A percentile compares a stretch with the other conserved stretches of the same genome.
Evolutionary conservation across 2,113 vertebrate genomes (phyloP).

Genomic region (Leuciscus idus): DNA sequence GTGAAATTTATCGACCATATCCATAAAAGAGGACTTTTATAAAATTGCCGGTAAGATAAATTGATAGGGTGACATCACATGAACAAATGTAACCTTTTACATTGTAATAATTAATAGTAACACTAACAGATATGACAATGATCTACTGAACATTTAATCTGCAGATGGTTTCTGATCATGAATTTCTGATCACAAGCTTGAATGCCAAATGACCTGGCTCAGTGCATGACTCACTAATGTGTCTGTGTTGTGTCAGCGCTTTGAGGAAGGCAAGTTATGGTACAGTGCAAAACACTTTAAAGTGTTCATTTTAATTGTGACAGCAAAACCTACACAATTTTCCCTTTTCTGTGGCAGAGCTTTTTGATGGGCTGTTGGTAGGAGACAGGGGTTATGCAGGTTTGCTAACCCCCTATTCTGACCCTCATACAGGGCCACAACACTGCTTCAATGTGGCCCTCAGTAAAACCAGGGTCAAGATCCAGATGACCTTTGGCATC

Average conservation of each 20-base stretch:
- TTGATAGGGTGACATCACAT: no score
- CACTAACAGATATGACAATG: neutral
- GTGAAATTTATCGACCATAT: no score
- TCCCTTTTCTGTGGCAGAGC: neutral
- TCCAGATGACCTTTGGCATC: constrained; percentile 33
- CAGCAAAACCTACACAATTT: neutral
- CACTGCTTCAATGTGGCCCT: constrained; percentile 1
- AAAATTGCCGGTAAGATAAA: no score
- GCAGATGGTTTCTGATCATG: neutral
- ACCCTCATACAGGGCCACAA: neutral
- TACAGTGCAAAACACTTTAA: neutral
- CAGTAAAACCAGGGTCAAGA: constrained; percentile 24
- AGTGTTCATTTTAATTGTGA: neutral
- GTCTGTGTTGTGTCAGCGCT: neutral
- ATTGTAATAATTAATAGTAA: neutral
- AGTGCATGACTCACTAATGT: neutral
- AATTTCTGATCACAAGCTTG: neutral
- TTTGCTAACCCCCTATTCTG: neutral
- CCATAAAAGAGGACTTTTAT: no score
- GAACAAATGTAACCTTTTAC: no score
- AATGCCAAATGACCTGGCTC: neutral
- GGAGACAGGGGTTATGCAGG: neutral
- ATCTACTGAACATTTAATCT: neutral
- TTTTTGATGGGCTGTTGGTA: neutral
- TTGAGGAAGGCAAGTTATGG: neutral